Evolutionary conservation across 2,113 vertebrate genomes (phyloP).

Genomic region (Eurystomus gularis): DNA sequence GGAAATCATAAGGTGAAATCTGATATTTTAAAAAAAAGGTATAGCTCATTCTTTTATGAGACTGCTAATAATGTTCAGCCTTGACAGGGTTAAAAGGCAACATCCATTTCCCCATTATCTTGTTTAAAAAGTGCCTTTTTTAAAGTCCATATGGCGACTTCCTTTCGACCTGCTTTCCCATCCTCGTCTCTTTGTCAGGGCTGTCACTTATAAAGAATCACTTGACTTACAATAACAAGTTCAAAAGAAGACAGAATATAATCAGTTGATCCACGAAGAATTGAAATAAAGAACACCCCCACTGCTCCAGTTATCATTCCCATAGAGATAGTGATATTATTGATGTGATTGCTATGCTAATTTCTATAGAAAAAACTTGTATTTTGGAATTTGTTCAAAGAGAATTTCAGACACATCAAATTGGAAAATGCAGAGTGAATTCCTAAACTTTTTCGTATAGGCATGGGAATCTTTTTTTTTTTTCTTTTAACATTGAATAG

Average conservation of each 20-base stretch:
- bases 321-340: constrained; percentile 94
- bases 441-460: constrained; percentile 82
- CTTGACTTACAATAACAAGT: constrained; percentile 98
- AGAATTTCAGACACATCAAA: constrained; percentile 89
- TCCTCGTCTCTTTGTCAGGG: constrained; percentile 90
- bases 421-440: constrained; percentile 83
- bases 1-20: constrained; percentile 32
- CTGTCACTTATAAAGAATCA: constrained; percentile 99
- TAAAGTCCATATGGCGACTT: constrained; percentile 94
- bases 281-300: constrained; percentile 93
- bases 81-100: constrained; percentile 77
- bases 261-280: constrained; percentile 95
- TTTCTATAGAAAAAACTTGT: constrained; percentile 84
- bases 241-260: constrained; percentile 96
- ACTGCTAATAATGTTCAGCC: constrained; percentile 45
- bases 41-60: constrained; percentile 35
- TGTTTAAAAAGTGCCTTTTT: constrained; percentile 91
- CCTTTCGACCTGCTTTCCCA: constrained; percentile 96
- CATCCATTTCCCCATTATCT: constrained; percentile 78
- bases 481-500: constrained; percentile 69
- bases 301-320: constrained; percentile 91
- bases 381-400: constrained; percentile 89
- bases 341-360: constrained; percentile 94
- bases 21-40: neutral
- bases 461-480: constrained; percentile 80